Base-by-base conservation (phyloP, 2,797 vertebrate genomes). In the Gymnothorax javanicus region DNA sequence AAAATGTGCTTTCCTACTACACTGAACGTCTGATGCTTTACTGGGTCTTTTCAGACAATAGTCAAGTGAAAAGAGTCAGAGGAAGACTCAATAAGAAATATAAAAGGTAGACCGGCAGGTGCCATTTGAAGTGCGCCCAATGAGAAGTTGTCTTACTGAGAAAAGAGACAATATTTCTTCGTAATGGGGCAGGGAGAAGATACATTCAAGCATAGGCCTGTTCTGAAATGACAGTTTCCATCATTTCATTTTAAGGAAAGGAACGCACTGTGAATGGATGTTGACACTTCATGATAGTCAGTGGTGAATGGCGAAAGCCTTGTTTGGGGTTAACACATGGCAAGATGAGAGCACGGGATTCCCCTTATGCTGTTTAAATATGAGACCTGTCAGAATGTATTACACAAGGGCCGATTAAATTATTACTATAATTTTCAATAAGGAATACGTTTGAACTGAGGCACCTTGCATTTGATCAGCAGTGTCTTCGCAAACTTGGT, bases 311-410 rank as follows among this genome's bases (percentile, higher is more conserved):
- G 57, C 13, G 69, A 77, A 33, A 59, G 56, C 43, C 15, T 17
- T 23, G 27, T 20, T 52, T 85, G 52, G 52, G 77, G 52, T 81
- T 81, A 81, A 81, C 77, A 86, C 75, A 64, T 23, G 77, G 33
- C n/a, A n/a, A 62, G 58, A 62, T 27, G 83, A 73, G 56, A 75
- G 82, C 33, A 67, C 57, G n/a, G n/a, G n/a, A n/a, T 71, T 56
- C 71, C 25, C 20, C 69, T 33, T 27, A 33, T 88, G 60, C 0
- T 90, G 90, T 91, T 88, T 90, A 90, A 60, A 85, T 90, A 92
- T 43, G 89, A 92, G 91, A 91, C 25, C 52, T 33, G 64, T 27
- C 3, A 58, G 73, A 82, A 2, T 79, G 77, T 82, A 33, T 73
- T 87, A 60, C 56, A 71, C 27, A 17, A 82, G 82, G 87, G 64